These are phyloP conservation scores for Chloropsis cyanopogon DNA, from an alignment of 2,113 vertebrate genomes.

Conservation along the genomic window DNA sequence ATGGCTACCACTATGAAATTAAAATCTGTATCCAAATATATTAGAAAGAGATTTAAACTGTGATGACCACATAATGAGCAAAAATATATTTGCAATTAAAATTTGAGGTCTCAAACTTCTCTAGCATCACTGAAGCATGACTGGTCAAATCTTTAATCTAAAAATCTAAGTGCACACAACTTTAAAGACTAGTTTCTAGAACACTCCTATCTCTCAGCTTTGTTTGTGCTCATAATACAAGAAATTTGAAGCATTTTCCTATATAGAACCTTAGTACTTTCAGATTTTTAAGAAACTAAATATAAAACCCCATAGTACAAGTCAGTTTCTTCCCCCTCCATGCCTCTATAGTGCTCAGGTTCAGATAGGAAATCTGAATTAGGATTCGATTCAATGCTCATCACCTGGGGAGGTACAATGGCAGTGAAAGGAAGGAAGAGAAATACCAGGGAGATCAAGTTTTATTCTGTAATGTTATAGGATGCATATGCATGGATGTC, in stretches of 20 bases:
- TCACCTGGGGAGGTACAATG: not conserved
- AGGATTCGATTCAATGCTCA: not conserved
- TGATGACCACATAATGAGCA: not conserved
- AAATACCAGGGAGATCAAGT: not conserved
- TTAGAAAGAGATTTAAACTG: not conserved
- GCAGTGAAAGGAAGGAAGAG: not conserved
- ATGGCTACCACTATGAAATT: not conserved
- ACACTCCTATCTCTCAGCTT: not conserved
- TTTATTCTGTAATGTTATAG: not conserved
- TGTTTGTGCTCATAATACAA: not conserved
- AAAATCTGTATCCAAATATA: not conserved
- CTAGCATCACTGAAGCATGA: not conserved
- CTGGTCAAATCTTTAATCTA: not conserved
- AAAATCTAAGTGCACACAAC: rapidly evolving
- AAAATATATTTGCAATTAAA: not conserved
- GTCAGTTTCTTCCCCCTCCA: not conserved
- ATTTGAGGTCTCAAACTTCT: not conserved
- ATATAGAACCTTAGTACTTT: not conserved
- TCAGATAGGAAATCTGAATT: not conserved
- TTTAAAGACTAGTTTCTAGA: not conserved
- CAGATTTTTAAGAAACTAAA: not conserved
- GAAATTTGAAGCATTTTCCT: not conserved
- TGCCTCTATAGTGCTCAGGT: not conserved
- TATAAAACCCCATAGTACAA: not conserved
- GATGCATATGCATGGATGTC: not conserved